Percentiles rank a stretch among this genome's conserved stretches.
Conservation (phyloP, 1,140 invertebrate species). For the Rhyzopertha dominica region DNA sequence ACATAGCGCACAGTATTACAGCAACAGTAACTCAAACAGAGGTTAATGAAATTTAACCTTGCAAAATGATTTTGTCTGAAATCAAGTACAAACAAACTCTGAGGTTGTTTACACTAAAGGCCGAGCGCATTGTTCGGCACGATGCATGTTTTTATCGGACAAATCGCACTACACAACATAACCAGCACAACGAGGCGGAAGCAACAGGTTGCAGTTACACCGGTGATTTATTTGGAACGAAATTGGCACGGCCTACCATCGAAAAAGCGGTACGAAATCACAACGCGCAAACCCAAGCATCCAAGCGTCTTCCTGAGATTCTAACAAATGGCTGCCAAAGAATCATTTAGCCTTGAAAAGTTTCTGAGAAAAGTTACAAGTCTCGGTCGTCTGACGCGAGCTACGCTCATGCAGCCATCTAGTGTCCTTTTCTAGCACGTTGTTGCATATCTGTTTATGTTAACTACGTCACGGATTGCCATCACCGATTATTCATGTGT, state of each 20-base stretch:
- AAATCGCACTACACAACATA: neutral
- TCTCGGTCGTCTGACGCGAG: constrained; percentile 25
- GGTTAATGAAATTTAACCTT: constrained; percentile 27
- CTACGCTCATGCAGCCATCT: constrained; percentile 14
- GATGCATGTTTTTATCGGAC: neutral
- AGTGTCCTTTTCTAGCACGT: constrained; percentile 10
- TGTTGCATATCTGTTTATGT: constrained; percentile 7
- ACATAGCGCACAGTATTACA: constrained; percentile 12
- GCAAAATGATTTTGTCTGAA: constrained; percentile 20
- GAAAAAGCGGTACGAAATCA: constrained; percentile 1
- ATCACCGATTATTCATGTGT: constrained; percentile 19
- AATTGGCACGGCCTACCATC: neutral
- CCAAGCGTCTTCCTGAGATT: constrained; percentile 40
- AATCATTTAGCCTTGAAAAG: constrained; percentile 42
- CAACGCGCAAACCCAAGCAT: constrained; percentile 27
- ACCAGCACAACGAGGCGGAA: constrained; percentile 8
- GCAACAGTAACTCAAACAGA: constrained; percentile 18
- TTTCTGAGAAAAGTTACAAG: constrained; percentile 43
- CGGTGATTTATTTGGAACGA: constrained; percentile 12
- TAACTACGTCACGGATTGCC: constrained; percentile 2
- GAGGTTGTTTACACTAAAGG: constrained; percentile 29
- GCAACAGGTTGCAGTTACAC: constrained; percentile 30
- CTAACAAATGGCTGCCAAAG: constrained; percentile 44
- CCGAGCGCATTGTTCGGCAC: neutral
- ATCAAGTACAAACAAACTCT: constrained; percentile 18